These are phyloP conservation scores for Proisotoma minuta DNA, from an alignment of 2,888 invertebrate species.

Conservation along the genomic window DNA sequence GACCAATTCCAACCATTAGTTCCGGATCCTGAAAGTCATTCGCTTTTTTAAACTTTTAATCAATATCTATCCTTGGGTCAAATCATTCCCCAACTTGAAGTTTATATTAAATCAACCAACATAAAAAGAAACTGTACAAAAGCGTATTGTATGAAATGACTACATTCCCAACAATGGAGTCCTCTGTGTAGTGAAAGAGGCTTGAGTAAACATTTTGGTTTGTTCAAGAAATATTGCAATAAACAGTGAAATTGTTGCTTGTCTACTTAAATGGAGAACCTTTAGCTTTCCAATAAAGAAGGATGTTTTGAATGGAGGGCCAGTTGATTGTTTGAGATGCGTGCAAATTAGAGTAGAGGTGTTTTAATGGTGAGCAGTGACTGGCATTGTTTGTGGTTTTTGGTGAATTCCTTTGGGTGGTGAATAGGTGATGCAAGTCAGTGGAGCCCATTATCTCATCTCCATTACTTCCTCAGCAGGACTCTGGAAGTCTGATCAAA, in stretches of 20 bases:
- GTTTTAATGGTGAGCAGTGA: neutral
- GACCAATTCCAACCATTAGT: slow-evolving; percentile 37
- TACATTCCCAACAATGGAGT: no score
- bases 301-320: no score
- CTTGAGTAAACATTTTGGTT: no score
- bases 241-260: no score
- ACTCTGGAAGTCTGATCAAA: slow-evolving; percentile 44
- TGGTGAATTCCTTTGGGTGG: slow-evolving; percentile 8
- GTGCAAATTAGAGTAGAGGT: slow-evolving; percentile 3
- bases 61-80: neutral
- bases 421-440: slow-evolving; percentile 34
- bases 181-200: no score
- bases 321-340: no score
- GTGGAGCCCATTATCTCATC: slow-evolving; percentile 33
- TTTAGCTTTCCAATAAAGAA: no score
- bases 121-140: no score
- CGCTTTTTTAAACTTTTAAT: slow-evolving; percentile 1
- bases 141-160: no score
- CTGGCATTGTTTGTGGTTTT: slow-evolving; percentile 7
- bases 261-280: no score
- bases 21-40: slow-evolving; percentile 25
- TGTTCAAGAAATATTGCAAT: no score
- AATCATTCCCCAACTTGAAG: neutral
- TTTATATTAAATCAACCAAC: no score
- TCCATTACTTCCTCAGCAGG: slow-evolving; percentile 42